These are phyloP conservation scores for Hymenopus coronatus DNA, from an alignment of 2,888 invertebrate genomes.

Conservation along the genomic window DNA sequence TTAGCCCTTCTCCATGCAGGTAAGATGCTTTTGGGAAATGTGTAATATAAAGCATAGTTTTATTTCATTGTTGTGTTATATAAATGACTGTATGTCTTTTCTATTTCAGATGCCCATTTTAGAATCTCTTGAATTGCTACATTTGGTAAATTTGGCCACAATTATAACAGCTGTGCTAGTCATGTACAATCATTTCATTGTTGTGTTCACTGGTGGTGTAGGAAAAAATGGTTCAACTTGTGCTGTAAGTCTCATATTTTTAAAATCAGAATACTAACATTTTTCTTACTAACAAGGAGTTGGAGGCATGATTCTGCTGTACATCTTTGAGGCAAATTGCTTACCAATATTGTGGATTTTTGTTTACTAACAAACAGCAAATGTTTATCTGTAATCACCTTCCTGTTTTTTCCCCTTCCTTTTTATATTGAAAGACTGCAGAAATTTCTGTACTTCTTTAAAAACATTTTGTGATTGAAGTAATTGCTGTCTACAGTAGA, in stretches of 20 bases:
- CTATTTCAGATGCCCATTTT: slow-evolving; percentile 15
- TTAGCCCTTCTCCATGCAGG: too few species aligned
- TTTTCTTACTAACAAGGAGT: background rate
- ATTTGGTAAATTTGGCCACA: slow-evolving; percentile 72
- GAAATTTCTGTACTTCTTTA: background rate
- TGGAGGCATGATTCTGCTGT: background rate
- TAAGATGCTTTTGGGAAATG: too few species aligned
- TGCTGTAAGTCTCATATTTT: slow-evolving; percentile 70
- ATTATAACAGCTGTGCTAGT: slow-evolving; percentile 69
- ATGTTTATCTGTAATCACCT: background rate
- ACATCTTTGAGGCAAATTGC: background rate
- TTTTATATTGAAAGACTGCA: background rate
- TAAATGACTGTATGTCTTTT: background rate
- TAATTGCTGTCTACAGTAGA: background rate
- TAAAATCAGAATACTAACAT: background rate
- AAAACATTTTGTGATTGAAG: background rate
- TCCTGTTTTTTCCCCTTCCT: background rate
- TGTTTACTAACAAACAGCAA: background rate
- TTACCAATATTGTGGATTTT: background rate
- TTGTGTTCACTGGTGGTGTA: slow-evolving; percentile 52
- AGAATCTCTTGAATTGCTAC: slow-evolving; percentile 54
- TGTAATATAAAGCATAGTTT: too few species aligned
- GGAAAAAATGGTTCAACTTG: slow-evolving; percentile 99
- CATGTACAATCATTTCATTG: slow-evolving; percentile 67
- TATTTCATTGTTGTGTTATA: background rate